A percentile compares a stretch with the other conserved stretches of the same genome.
Conservation (phyloP, 2,113 vertebrate species). For the Nyctibius bracteatus region DNA sequence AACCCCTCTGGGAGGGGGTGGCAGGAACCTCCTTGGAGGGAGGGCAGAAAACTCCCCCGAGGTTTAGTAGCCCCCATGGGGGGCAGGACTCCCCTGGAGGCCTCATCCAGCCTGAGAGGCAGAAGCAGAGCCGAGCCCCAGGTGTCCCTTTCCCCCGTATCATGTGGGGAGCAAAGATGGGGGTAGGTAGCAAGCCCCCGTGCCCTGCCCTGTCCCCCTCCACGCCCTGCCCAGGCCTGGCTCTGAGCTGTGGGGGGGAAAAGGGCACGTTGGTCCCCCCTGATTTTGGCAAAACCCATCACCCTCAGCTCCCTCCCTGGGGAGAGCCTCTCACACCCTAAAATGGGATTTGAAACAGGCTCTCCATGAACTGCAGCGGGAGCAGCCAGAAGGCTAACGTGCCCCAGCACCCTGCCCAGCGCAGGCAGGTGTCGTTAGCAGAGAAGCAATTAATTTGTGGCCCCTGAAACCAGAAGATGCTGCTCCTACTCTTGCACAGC, state of each 20-base stretch:
- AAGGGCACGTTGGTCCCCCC: neutral
- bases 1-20: neutral
- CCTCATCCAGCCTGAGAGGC: no score
- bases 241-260: neutral
- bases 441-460: neutral
- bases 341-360: neutral
- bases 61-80: no score
- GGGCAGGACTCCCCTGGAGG: neutral
- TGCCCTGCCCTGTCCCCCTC: neutral
- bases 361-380: accelerated
- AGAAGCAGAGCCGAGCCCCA: neutral
- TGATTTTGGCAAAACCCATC: neutral
- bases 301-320: no score
- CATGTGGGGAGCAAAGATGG: accelerated
- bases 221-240: accelerated
- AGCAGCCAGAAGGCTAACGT: neutral
- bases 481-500: neutral
- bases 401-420: neutral
- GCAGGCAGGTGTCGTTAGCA: neutral
- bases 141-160: no score
- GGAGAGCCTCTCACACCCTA: neutral
- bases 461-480: neutral
- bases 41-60: no score
- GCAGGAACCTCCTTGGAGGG: no score
- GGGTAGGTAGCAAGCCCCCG: neutral